These are phyloP conservation scores for Mechanitis mazaeus DNA, from an alignment of 2,888 invertebrate genomes.

Conservation along the genomic window DNA sequence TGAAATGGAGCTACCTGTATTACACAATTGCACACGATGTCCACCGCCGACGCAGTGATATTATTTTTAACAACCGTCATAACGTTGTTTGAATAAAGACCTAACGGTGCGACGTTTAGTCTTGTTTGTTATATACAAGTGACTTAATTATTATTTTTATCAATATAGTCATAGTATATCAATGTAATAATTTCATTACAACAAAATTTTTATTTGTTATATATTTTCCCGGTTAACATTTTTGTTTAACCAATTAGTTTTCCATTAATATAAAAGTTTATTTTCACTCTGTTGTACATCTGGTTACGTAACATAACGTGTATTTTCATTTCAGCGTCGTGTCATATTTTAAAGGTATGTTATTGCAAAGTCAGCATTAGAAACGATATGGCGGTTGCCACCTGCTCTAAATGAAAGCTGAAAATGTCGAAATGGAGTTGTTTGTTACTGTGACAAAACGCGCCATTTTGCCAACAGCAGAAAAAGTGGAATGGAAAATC, in stretches of 20 bases:
- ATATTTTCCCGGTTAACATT: no score
- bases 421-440: slow-evolving; percentile 34
- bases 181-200: no score
- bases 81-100: slow-evolving; percentile 19
- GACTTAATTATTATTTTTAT: no score
- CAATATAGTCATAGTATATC: no score
- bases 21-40: slow-evolving; percentile 52
- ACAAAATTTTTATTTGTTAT: no score
- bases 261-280: not conserved
- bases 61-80: slow-evolving; percentile 33
- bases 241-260: not conserved
- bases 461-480: slow-evolving; percentile 34
- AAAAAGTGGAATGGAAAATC: slow-evolving; percentile 53
- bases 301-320: slow-evolving; percentile 1
- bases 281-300: slow-evolving; percentile 6
- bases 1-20: slow-evolving; percentile 48
- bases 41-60: slow-evolving; percentile 28
- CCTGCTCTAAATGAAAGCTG: slow-evolving; percentile 35
- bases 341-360: slow-evolving; percentile 29
- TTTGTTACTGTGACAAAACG: slow-evolving; percentile 34
- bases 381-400: slow-evolving; percentile 32
- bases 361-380: slow-evolving; percentile 30
- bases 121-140: no score
- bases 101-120: slow-evolving; percentile 11
- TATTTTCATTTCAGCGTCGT: slow-evolving; percentile 25